Conservation (phyloP, 2,113 vertebrate genomes). For the Chlorodrepanis virens region DNA sequence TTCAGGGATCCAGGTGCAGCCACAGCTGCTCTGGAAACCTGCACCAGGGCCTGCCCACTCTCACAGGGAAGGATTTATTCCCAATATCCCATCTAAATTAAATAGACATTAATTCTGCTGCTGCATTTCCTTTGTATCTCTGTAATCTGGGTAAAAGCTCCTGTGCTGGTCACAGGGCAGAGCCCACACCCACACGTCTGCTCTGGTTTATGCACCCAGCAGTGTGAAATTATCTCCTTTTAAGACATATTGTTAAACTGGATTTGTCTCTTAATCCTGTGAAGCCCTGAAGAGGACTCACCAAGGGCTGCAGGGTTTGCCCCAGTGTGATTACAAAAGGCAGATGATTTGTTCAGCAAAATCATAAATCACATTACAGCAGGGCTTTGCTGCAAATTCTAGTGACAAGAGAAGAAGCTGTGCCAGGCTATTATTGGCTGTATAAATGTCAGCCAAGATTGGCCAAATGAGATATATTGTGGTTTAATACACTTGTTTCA, state of each 20-base stretch:
- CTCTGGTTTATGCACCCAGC: background rate
- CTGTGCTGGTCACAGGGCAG: background rate
- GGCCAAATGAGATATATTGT: background rate
- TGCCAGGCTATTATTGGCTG: background rate
- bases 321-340: background rate
- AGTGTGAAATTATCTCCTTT: background rate
- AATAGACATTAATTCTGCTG: background rate
- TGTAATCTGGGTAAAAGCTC: background rate
- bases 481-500: background rate
- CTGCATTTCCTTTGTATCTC: background rate
- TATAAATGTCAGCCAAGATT: background rate
- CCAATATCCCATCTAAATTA: background rate
- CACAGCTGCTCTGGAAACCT: background rate
- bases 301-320: background rate
- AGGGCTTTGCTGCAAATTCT: background rate
- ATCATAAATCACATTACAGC: background rate
- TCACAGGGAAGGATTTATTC: rapidly evolving
- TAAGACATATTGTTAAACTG: background rate
- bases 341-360: background rate
- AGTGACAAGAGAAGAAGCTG: background rate
- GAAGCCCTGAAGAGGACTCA: background rate
- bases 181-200: background rate
- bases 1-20: background rate
- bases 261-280: background rate
- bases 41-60: background rate